Evolutionary conservation across 1,140 invertebrate species (phyloP), one percentile per base, ranked within the genome.

Genomic region (Dendroctonus ponderosae): DNA sequence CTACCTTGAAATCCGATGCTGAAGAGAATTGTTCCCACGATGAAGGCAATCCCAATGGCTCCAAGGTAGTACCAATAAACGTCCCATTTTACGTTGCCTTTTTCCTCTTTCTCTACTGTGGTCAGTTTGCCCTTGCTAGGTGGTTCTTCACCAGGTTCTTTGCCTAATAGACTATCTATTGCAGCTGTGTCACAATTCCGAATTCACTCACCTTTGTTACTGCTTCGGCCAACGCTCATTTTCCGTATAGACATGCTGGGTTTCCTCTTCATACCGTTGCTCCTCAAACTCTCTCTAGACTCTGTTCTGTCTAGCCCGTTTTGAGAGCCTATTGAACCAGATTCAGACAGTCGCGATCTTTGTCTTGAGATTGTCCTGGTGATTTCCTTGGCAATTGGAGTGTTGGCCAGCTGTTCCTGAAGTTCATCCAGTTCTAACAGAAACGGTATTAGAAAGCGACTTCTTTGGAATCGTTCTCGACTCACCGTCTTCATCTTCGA

Each of bases 1-100:
- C 57, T 15, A 64, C 68, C 54, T 44, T 94, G 93, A 77, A 90
- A 92, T 11, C 39, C 41, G 8, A 49, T 44, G 79, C 94, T 95
- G 78, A 94, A 87, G 0, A 93, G 58, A 43, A 96, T 82, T 4
- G 92, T 95, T 6, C 87, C 77, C 8, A 88, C 71, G 0, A 88
- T 86, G 8, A 93, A 80, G 59, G 87, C 78, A 62, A 89, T 78
- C 53, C 94, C 94, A 53, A 96, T 90, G 26, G 92, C 91, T 75
- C 85, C 87, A 61, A 97, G 82, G 76, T 97, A 97, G 77, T 95
- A 88, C 64, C 89, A 83, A 81, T 97, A 97, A 0, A 98, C 93
- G 63, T 82, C 78, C 82, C 89, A 87, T 84, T 94, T 93, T 0
- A 93, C 93, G 78, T 91, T 91, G 70, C 93, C 93, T 8, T 91